Conservation (phyloP, 2,797 vertebrate species). For the Mergus octosetaceus region DNA sequence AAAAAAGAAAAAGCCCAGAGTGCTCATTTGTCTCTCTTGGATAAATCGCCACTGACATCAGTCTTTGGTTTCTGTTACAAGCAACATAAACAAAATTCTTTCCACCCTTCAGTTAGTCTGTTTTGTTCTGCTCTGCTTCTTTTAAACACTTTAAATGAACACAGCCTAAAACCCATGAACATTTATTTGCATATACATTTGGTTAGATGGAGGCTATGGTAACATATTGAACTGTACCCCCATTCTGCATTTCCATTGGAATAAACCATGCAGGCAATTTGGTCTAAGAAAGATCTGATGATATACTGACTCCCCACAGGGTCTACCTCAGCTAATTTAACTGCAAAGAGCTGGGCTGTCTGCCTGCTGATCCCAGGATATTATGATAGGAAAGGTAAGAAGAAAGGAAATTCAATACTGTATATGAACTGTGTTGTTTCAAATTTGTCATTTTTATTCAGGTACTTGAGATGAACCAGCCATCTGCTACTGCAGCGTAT, state of each 20-base stretch:
- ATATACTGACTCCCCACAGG: accelerated
- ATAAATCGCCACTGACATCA: background rate
- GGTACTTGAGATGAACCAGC: background rate
- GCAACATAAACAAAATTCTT: background rate
- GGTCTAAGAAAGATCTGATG: background rate
- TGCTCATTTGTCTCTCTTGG: background rate
- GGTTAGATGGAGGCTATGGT: background rate
- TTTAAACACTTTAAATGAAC: background rate
- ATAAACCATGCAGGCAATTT: background rate
- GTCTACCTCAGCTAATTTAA: background rate
- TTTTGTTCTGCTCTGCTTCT: background rate
- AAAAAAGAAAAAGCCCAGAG: background rate
- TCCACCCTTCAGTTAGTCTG: background rate
- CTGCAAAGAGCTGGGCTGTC: background rate
- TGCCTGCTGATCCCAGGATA: background rate
- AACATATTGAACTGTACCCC: background rate
- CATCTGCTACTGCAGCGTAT: background rate
- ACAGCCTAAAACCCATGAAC: background rate
- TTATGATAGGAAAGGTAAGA: background rate
- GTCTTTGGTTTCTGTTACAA: background rate
- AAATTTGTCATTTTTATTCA: background rate
- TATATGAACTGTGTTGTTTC: accelerated
- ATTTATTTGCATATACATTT: accelerated
- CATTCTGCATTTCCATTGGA: background rate
- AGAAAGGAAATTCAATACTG: background rate